Percentiles rank a stretch among this genome's conserved stretches.
These are phyloP conservation scores for Laticauda laticaudata DNA, from an alignment of 2,113 vertebrate genomes.

Conservation along the genomic window DNA sequence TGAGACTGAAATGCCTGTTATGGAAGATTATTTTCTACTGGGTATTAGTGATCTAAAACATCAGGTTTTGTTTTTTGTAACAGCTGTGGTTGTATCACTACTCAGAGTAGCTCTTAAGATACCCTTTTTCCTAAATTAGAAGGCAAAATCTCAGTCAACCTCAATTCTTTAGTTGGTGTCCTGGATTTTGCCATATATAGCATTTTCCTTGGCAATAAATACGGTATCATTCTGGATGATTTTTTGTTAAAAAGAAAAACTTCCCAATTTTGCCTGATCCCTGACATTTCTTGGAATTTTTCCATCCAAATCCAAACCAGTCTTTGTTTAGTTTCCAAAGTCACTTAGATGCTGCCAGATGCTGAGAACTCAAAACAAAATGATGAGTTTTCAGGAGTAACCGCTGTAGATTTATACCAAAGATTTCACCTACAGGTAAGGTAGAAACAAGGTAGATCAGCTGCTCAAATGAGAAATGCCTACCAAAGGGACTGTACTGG, in stretches of 20 bases:
- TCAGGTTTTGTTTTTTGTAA: neutral
- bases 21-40: neutral
- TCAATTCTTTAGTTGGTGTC: neutral
- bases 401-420: neutral
- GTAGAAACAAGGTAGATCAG: no score
- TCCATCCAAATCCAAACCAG: neutral
- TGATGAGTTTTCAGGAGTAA: neutral
- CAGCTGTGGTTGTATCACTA: neutral
- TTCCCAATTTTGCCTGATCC: neutral
- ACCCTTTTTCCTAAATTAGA: neutral
- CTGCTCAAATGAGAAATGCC: neutral
- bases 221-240: neutral
- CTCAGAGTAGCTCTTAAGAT: neutral
- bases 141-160: neutral
- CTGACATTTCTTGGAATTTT: neutral
- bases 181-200: no score
- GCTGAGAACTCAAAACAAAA: neutral
- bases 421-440: neutral
- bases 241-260: neutral
- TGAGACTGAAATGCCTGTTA: no score
- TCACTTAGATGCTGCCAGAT: neutral
- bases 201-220: neutral
- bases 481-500: neutral
- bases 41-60: neutral
- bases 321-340: neutral